Base-by-base conservation (phyloP, 1,140 invertebrate species). In the Macrobrachium rosenbergii region DNA sequence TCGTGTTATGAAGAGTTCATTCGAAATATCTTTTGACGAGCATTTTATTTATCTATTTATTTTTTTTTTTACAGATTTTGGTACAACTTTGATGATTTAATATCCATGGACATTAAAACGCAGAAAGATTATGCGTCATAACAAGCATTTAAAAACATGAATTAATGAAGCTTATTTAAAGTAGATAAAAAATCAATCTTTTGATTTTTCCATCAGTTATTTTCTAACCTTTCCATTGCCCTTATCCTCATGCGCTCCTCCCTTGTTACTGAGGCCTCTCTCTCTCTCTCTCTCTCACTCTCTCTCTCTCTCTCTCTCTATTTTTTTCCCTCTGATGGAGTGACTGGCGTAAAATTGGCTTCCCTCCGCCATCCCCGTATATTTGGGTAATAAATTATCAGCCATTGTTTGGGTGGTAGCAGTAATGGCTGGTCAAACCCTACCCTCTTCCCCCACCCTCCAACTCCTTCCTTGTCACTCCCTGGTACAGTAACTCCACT, bases 311-410 rank as follows among this genome's bases (percentile, higher is more conserved):
- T 62, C 52, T 63, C 21, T 37, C 52, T 16, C 11, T 45, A 14
- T 60, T 17, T 52, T n/a, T 14, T 17, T 11, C 19, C n/a, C 11
- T 19, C 43, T 45, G 37, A 63, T 72, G 72, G 59, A 80, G 83
- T 86, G 83, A 86, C 83, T 77, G 79, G 76, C 83, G 83, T 63
- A 87, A 87, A 87, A 87, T 87, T 87, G 84, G 84, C 78, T 87
- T 87, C 84, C 77, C 73, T 60, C 77, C 62, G 83, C 62, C 63
- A 69, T 76, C 75, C 83, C 62, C 59, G 75, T 78, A 85, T 85
- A 76, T 85, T 85, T 85, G 83, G 77, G 83, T 85, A 85, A 85
- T 85, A 76, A 78, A 85, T 85, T 85, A 85, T 85, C 45, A 21
- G 63, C 37, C 80, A 82, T 82, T 82, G 80, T 82, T 28, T 12